Percentiles rank a stretch among this genome's conserved stretches.
Evolutionary conservation across 2,888 invertebrate species (phyloP).

Genomic region (Cheilosia vernalis): DNA sequence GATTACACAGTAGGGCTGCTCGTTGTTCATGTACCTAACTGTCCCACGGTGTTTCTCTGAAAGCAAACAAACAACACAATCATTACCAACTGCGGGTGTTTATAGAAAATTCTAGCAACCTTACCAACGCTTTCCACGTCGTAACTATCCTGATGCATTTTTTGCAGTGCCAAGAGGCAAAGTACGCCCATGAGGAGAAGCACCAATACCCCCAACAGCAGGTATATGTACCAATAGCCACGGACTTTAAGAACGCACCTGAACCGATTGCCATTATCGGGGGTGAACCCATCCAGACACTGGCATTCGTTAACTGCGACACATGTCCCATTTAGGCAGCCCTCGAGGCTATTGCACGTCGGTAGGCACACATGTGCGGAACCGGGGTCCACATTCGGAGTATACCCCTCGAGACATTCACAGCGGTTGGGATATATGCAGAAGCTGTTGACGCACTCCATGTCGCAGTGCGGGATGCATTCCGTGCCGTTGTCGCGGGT

Average conservation of each 20-base stretch:
- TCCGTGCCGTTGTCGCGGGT: constrained; percentile 76
- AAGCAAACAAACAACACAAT: not conserved
- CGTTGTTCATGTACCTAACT: constrained; percentile 9
- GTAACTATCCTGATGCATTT: constrained; percentile 29
- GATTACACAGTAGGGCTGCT: constrained; percentile 16
- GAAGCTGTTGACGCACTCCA: constrained; percentile 79
- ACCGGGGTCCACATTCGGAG: constrained; percentile 65
- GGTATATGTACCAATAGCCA: not conserved
- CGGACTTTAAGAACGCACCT: constrained; percentile 14
- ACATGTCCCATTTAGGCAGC: constrained; percentile 64
- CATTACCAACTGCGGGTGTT: not conserved
- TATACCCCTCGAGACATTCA: constrained; percentile 83
- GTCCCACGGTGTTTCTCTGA: constrained; percentile 13
- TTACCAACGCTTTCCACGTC: constrained; percentile 48
- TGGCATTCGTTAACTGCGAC: constrained; percentile 55
- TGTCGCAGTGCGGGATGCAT: constrained; percentile 79
- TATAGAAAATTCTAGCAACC: not conserved
- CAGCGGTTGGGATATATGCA: constrained; percentile 83
- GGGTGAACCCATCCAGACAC: constrained; percentile 36
- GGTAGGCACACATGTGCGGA: constrained; percentile 21
- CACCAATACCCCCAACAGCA: constrained; percentile 6
- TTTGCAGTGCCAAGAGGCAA: not conserved
- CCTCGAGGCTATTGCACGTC: constrained; percentile 40
- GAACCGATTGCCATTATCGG: constrained; percentile 33
- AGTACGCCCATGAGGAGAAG: not conserved